Conservation (phyloP, 2,888 invertebrate genomes). For the Watsonalla cultraria region DNA sequence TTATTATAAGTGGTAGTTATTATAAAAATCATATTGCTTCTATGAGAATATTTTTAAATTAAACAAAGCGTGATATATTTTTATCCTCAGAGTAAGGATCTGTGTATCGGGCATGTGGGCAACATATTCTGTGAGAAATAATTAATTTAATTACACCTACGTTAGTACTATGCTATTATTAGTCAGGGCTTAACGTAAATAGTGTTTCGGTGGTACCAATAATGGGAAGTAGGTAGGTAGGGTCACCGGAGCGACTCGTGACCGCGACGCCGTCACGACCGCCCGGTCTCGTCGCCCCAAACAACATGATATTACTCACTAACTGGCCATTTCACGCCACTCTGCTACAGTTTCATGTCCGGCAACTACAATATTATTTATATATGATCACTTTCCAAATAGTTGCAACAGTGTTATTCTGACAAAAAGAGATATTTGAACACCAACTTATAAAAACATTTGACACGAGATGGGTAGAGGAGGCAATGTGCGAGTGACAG, state of each 20-base stretch:
- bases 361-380: slow-evolving; percentile 32
- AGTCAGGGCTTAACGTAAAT: slow-evolving; percentile 6
- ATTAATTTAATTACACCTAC: too few species aligned
- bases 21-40: too few species aligned
- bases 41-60: too few species aligned
- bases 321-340: slow-evolving; percentile 75
- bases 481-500: too few species aligned
- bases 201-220: slow-evolving; percentile 21
- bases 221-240: slow-evolving; percentile 41
- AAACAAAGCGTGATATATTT: too few species aligned
- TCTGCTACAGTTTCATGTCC: slow-evolving; percentile 42
- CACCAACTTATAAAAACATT: too few species aligned
- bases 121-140: too few species aligned
- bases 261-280: slow-evolving; percentile 51
- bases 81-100: too few species aligned
- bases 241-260: slow-evolving; percentile 74
- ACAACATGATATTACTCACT: slow-evolving; percentile 75
- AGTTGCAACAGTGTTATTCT: neutral
- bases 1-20: too few species aligned
- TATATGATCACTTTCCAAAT: slow-evolving; percentile 15
- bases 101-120: too few species aligned
- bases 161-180: slow-evolving; percentile 12
- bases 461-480: too few species aligned
- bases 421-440: neutral
- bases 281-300: slow-evolving; percentile 62